Evolutionary conservation across 2,113 vertebrate species (phyloP).

Genomic region (zebrafish (Danio rerio)): DNA sequence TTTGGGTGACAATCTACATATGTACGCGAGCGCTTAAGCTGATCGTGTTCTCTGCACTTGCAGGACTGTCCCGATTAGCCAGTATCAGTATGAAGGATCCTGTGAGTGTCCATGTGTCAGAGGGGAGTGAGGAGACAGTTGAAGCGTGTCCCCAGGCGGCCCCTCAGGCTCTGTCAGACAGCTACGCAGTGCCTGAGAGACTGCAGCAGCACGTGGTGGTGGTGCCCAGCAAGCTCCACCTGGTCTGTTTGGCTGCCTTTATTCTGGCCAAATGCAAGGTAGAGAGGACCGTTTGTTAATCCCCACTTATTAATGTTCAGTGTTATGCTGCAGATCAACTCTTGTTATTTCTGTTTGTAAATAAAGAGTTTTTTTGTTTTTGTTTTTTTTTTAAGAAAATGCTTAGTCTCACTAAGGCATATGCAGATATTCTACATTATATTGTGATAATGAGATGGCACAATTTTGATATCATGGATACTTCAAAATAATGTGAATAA

Average conservation of each 20-base stretch:
- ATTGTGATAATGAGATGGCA: no score
- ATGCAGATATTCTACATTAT: no score
- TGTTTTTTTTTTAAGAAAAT: no score
- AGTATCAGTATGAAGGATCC: conserved; percentile 87
- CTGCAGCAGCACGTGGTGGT: conserved; percentile 85
- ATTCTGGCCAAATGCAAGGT: conserved; percentile 91
- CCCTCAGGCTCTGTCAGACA: conserved; percentile 55
- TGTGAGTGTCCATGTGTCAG: conserved; percentile 78
- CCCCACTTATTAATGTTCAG: background rate
- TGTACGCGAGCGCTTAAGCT: background rate
- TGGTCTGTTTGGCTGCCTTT: conserved; percentile 91
- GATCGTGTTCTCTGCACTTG: background rate
- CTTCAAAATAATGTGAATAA: no score
- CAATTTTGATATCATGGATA: no score
- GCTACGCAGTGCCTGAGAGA: conserved; percentile 85
- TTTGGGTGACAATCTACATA: background rate
- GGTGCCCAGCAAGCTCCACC: conserved; percentile 91
- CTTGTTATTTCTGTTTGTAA: background rate
- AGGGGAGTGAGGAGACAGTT: conserved; percentile 22
- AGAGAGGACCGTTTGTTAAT: conserved; percentile 36
- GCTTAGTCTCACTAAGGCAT: no score
- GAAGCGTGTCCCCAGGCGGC: background rate
- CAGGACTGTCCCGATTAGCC: conserved; percentile 84
- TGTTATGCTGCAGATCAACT: background rate
- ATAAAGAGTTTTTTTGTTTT: no score